Percentiles rank a stretch among this genome's conserved stretches.
Evolutionary conservation across 35 echinoderm and acorn worm genomes (phyloP).

Genomic region (Lytechinus variegatus): DNA sequence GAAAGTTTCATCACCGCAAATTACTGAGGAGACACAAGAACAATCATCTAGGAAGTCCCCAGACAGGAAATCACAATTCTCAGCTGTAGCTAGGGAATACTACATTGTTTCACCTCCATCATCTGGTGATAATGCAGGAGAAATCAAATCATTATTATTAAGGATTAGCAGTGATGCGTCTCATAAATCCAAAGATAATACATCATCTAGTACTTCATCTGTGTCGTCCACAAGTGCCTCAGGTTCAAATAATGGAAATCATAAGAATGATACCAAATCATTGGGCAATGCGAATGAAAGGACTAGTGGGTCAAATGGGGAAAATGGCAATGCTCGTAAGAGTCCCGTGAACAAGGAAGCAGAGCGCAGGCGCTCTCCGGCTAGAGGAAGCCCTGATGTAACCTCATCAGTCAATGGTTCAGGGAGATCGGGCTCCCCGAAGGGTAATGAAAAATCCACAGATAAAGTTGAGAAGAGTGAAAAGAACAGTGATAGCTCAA

Average conservation of each 20-base stretch:
- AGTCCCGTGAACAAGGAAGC: constrained; percentile 62
- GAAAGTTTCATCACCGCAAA: constrained; percentile 54
- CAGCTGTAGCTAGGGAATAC: constrained; percentile 66
- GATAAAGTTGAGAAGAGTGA: constrained; percentile 41
- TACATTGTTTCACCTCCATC: constrained; percentile 91
- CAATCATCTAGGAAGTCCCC: neutral
- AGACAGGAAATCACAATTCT: constrained; percentile 52
- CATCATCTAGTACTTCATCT: constrained; percentile 59
- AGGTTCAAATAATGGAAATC: constrained; percentile 41
- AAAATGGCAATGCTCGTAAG: constrained; percentile 55
- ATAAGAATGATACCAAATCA: constrained; percentile 40
- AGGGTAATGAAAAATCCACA: constrained; percentile 46
- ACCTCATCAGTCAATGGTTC: constrained; percentile 69
- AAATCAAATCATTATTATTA: constrained; percentile 86
- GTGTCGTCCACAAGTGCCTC: constrained; percentile 82
- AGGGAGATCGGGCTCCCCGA: constrained; percentile 60
- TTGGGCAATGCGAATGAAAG: constrained; percentile 44
- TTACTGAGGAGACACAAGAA: constrained; percentile 10
- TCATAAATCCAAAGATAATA: constrained; percentile 62
- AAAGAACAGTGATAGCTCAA: constrained; percentile 16
- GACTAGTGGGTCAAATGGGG: constrained; percentile 42
- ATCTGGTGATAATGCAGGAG: constrained; percentile 72
- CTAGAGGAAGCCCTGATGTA: constrained; percentile 77
- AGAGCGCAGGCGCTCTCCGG: constrained; percentile 64
- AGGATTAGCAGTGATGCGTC: constrained; percentile 56